Evolutionary conservation across 2,888 invertebrate genomes (phyloP).

Genomic region (Nymphalis urticae): DNA sequence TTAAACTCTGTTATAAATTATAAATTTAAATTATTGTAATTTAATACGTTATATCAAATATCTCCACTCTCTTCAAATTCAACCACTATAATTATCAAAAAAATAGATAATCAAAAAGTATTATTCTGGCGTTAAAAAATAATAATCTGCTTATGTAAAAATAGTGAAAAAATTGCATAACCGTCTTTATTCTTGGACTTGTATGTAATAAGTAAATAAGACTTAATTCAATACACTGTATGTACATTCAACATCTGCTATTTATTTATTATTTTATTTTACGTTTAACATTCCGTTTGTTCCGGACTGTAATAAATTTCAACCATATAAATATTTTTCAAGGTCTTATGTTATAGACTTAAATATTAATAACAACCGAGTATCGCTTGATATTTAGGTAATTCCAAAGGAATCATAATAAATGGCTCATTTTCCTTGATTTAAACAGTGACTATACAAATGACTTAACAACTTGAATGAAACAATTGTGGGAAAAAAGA

Average conservation of each 20-base stretch:
- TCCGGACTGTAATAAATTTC: not conserved
- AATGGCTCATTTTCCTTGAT: not conserved
- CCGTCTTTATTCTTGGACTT: not conserved
- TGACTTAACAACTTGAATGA: not conserved
- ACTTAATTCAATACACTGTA: not conserved
- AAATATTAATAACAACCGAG: not conserved
- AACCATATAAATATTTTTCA: not conserved
- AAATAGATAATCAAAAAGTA: too few species aligned
- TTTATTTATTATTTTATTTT: constrained; percentile 4
- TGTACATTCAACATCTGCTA: not conserved
- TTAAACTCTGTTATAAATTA: too few species aligned
- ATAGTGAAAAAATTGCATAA: too few species aligned
- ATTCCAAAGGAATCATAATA: not conserved
- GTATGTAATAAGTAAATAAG: constrained; percentile 2
- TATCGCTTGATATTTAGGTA: not conserved
- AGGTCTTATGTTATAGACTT: not conserved
- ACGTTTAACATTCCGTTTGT: not conserved
- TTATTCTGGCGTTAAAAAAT: too few species aligned
- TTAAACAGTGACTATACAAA: not conserved
- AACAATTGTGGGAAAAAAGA: constrained; percentile 7
- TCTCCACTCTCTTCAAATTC: too few species aligned
- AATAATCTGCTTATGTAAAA: too few species aligned
- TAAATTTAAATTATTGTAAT: too few species aligned
- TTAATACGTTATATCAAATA: too few species aligned
- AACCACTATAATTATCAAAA: too few species aligned